These are phyloP conservation scores for Galago senegalensis DNA, from an alignment of 2,797 vertebrate genomes.

Conservation along the genomic window DNA sequence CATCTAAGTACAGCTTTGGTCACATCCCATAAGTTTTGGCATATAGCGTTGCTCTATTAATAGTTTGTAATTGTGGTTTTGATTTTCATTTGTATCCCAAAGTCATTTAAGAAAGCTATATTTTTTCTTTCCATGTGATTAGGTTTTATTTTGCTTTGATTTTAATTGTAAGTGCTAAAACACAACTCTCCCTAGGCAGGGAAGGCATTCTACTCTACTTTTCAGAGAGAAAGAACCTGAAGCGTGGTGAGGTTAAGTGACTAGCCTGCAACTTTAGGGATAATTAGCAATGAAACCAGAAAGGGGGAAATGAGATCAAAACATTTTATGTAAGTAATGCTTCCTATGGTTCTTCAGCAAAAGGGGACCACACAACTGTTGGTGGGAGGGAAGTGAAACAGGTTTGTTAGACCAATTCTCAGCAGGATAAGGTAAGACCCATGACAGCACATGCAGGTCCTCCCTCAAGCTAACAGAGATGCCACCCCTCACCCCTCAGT, in stretches of 20 bases:
- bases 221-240: not conserved
- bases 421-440: not conserved
- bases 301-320: not conserved
- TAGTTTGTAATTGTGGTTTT: constrained; percentile 43
- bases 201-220: not conserved
- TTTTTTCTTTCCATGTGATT: constrained; percentile 44
- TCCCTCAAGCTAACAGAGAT: not conserved
- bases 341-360: not conserved
- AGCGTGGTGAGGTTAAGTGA: not conserved
- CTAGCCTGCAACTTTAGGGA: not conserved
- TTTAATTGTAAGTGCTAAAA: not conserved
- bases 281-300: not conserved
- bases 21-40: constrained; percentile 52
- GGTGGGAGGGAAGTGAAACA: not conserved
- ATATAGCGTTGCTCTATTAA: constrained; percentile 14
- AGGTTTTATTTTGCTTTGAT: constrained; percentile 60
- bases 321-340: not conserved
- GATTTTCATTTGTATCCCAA: constrained; percentile 57
- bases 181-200: not conserved
- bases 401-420: not conserved
- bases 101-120: constrained; percentile 44
- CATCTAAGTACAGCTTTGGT: constrained; percentile 68
- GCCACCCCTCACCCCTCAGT: too few species aligned
- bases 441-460: not conserved
- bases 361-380: not conserved